Evolutionary conservation across 2,888 invertebrate genomes (phyloP), one percentile per base, ranked within the genome.

Genomic region (Ectemnius lituratus): DNA sequence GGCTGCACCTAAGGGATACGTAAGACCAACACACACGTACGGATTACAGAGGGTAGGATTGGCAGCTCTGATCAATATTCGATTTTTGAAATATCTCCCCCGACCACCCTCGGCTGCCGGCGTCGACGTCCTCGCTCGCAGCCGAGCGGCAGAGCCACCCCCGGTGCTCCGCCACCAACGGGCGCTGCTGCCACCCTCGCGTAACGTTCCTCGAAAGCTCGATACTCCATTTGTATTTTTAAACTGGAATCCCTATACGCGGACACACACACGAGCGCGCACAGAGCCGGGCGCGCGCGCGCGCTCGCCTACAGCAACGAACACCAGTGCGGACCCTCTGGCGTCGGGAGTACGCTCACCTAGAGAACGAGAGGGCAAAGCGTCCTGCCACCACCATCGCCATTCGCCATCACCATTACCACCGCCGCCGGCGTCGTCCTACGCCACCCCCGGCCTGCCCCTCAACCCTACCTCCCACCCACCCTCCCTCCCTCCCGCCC

Each of bases 221-320:
- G 89, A 89, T 89, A 89, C 89, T 89, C 89, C 88, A 89, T 89
- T 89, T 89, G 89, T 89, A 89, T 89, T 89, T 89, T 89, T 89
- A 89, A 89, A 89, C 89, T 88, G 88, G 89, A 89, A 89, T 89
- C 88, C 87, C 87, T 86, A 85, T 85, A 85, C 86, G 81, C 85
- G 83, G 84, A 79, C 81, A 79, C 77, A 68, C 79, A 64, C 67
- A 70, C 74, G 47, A 49, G 70, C 52, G 66, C 61, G 62, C 64
- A 61, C 64, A 47, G 49, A 52, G 13, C 13, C 28, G 61, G 68
- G 57, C 46, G 67, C 70, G 67, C 28, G 61, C 68, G 57, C 46
- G 67, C 70, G 67, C 67, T 52, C 52, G 66, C 52, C 14, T 52
- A 57, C 52, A 49, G 46, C 16, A 46, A 67, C 71, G 58, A 28